Conservation (phyloP, 2,113 vertebrate species). For the Raja brachyura region DNA sequence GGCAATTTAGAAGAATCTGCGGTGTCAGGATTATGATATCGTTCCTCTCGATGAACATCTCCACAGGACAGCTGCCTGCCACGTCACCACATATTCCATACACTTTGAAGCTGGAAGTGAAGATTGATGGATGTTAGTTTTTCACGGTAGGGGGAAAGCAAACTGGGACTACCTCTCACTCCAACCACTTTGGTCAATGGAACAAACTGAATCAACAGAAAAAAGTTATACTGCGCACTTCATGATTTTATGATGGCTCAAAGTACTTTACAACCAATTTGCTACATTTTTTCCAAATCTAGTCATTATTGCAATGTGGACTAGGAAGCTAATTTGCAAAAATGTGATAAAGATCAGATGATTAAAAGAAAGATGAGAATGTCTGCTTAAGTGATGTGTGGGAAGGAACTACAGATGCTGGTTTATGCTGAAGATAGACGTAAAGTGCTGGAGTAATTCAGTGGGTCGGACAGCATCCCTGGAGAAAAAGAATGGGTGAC, state of each 20-base stretch:
- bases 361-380: too few relatives aligned
- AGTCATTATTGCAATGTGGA: not conserved
- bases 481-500: too few relatives aligned
- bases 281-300: not conserved
- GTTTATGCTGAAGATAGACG: too few relatives aligned
- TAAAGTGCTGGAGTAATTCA: too few relatives aligned
- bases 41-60: conserved; percentile 48
- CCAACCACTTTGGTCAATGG: not conserved
- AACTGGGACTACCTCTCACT: not conserved
- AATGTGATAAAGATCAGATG: not conserved
- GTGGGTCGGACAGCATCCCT: too few relatives aligned
- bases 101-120: conserved; percentile 50
- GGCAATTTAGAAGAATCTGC: conserved; percentile 66
- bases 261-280: not conserved
- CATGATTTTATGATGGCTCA: not conserved
- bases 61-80: conserved; percentile 44
- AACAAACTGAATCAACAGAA: not conserved
- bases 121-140: not conserved
- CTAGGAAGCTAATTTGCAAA: not conserved
- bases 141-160: not conserved
- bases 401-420: too few relatives aligned
- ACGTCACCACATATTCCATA: conserved; percentile 61
- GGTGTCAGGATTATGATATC: conserved; percentile 67
- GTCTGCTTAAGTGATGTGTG: too few relatives aligned
- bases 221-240: not conserved